Evolutionary conservation across 2,888 invertebrate genomes (phyloP).

Genomic region (Phengaris alcon): DNA sequence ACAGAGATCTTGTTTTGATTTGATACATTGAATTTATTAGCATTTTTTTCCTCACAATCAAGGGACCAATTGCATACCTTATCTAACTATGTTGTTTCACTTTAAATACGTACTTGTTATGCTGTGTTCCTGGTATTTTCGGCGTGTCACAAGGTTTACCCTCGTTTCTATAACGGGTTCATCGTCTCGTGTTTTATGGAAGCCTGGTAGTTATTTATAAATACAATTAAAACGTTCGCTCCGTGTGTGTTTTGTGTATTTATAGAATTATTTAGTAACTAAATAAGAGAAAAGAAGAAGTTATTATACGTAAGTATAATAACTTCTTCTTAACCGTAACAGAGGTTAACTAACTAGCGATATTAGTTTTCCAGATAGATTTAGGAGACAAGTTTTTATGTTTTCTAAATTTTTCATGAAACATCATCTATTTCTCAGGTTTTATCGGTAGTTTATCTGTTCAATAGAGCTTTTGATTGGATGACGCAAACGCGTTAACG

Average conservation of each 20-base stretch:
- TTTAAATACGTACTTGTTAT: background rate
- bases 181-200: constrained; percentile 3
- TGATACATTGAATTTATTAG: background rate
- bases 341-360: background rate
- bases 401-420: too few relatives aligned
- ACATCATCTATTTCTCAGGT: too few relatives aligned
- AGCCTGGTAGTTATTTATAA: background rate
- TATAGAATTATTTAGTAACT: background rate
- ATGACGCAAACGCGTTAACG: too few relatives aligned
- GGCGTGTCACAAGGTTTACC: constrained; percentile 10
- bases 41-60: background rate
- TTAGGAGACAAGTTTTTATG: too few relatives aligned
- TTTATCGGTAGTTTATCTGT: too few relatives aligned
- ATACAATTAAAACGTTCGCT: background rate
- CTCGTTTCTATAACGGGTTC: background rate
- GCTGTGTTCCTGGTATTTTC: constrained; percentile 14
- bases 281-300: too few relatives aligned
- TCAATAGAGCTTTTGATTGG: too few relatives aligned
- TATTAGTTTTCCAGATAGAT: background rate
- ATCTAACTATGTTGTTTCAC: background rate
- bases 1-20: background rate
- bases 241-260: background rate
- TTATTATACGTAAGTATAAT: too few relatives aligned
- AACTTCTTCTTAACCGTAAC: background rate
- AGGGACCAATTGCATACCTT: background rate